Conservation (phyloP, 23 tunicate species). For the Botrylloides violaceus region DNA sequence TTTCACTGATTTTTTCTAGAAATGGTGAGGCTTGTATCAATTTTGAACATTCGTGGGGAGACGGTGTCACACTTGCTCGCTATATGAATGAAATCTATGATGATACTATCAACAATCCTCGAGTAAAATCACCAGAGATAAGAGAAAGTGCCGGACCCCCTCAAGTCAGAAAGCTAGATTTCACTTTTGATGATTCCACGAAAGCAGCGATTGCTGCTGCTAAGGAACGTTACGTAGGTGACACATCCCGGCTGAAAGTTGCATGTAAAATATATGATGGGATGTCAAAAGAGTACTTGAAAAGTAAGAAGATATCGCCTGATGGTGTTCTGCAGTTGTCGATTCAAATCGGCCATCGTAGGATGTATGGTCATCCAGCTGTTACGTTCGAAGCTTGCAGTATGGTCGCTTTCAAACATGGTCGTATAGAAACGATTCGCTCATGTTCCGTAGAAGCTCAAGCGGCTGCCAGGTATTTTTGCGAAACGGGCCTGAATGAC, state of each 20-base stretch:
- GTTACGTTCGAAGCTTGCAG: slow-evolving; percentile 89
- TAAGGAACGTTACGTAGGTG: slow-evolving; percentile 30
- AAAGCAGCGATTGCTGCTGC: slow-evolving; percentile 41
- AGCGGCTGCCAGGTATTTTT: slow-evolving; percentile 67
- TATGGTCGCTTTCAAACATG: slow-evolving; percentile 94
- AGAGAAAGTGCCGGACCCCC: not conserved
- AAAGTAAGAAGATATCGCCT: slow-evolving; percentile 83
- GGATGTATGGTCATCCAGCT: slow-evolving; percentile 69
- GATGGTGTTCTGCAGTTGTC: slow-evolving; percentile 89
- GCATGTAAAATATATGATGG: slow-evolving; percentile 26
- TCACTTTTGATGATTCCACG: slow-evolving; percentile 30
- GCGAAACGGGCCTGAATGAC: slow-evolving; percentile 27
- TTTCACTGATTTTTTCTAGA: slow-evolving; percentile 65
- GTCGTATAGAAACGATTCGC: slow-evolving; percentile 89
- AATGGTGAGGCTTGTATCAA: slow-evolving; percentile 80
- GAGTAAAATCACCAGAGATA: slow-evolving; percentile 13
- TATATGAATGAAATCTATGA: slow-evolving; percentile 73
- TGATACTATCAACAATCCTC: slow-evolving; percentile 63
- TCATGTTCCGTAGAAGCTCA: slow-evolving; percentile 92
- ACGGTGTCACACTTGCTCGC: slow-evolving; percentile 90
- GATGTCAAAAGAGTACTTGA: slow-evolving; percentile 59
- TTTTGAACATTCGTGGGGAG: slow-evolving; percentile 99
- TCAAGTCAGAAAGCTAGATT: slow-evolving; percentile 28
- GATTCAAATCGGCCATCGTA: slow-evolving; percentile 73
- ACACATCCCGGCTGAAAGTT: slow-evolving; percentile 31